These are phyloP conservation scores for Hippocampus comes DNA, from an alignment of 2,113 vertebrate species.

Conservation along the genomic window DNA sequence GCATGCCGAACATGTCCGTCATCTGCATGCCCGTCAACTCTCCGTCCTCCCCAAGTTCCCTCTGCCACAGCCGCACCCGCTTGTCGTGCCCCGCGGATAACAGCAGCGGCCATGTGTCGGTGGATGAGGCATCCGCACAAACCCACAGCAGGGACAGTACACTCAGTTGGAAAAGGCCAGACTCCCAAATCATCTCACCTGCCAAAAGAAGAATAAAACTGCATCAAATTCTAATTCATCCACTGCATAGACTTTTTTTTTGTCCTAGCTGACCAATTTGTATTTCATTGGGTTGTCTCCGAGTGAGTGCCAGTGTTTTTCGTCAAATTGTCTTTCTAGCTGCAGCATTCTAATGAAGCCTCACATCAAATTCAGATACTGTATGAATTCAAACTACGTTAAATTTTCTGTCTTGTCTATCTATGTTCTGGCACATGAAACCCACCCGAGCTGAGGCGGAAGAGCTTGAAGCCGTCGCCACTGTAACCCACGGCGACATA, in stretches of 20 bases:
- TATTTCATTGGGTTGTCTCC: too few species aligned
- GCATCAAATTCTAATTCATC: background rate
- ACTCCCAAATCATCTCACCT: constrained; percentile 64
- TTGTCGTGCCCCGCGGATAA: constrained; percentile 72
- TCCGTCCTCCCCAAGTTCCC: constrained; percentile 5
- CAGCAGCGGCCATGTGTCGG: constrained; percentile 42
- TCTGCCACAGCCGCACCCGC: constrained; percentile 71
- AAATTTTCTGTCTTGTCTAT: background rate
- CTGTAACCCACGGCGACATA: constrained; percentile 77
- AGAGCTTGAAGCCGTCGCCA: constrained; percentile 72
- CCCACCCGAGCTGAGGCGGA: constrained; percentile 71
- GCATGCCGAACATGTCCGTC: constrained; percentile 47
- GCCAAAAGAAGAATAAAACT: background rate
- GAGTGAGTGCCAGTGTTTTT: too few species aligned
- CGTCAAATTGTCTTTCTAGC: too few species aligned
- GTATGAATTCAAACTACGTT: too few species aligned
- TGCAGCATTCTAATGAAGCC: background rate
- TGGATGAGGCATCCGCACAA: background rate
- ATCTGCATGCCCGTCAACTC: constrained; percentile 19
- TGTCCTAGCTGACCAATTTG: too few species aligned
- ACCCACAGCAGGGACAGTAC: constrained; percentile 74
- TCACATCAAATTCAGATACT: too few species aligned
- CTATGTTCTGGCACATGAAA: background rate
- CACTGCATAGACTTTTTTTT: background rate
- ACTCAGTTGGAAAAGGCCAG: constrained; percentile 44